Evolutionary conservation across 2,113 vertebrate species (phyloP).

Genomic region (Pholis gunnellus): DNA sequence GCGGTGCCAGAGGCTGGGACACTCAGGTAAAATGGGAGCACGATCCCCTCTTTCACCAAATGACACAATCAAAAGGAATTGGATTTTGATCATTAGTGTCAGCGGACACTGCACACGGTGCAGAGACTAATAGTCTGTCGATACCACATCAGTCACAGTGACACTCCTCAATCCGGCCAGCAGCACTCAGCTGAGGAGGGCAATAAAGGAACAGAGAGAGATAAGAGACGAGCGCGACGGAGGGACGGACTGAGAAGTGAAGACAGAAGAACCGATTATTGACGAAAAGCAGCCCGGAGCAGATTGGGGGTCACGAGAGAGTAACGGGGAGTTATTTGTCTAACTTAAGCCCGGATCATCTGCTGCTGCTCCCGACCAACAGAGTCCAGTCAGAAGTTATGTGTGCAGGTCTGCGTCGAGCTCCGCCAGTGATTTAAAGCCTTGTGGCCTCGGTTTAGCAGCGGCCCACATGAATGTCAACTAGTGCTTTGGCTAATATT

Average conservation of each 20-base stretch:
- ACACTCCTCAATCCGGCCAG: constrained; percentile 12
- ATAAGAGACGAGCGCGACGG: constrained; percentile 9
- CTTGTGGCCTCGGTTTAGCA: constrained; percentile 19
- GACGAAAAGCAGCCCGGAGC: constrained; percentile 38
- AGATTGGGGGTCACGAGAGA: constrained; percentile 4
- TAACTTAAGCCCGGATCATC: constrained; percentile 60
- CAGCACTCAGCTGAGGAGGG: constrained; percentile 12
- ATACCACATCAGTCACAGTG: constrained; percentile 24
- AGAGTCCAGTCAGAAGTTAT: constrained; percentile 34
- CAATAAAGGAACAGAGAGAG: constrained; percentile 21
- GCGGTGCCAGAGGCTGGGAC: background rate
- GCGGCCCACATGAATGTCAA: constrained; percentile 50
- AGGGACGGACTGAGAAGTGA: background rate
- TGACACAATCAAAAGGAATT: constrained; percentile 55
- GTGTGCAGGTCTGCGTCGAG: constrained; percentile 12
- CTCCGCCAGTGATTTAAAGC: constrained; percentile 52
- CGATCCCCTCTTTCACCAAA: constrained; percentile 42
- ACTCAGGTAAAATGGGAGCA: constrained; percentile 40
- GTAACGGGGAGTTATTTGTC: constrained; percentile 51
- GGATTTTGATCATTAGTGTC: constrained; percentile 33
- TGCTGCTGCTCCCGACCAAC: constrained; percentile 25
- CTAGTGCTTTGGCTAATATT: constrained; percentile 30
- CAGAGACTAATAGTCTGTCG: constrained; percentile 31
- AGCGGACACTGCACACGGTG: constrained; percentile 14
- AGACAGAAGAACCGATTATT: constrained; percentile 38